Evolutionary conservation across 1,140 invertebrate genomes (phyloP), one percentile per base, ranked within the genome.

Genomic region (Saccostrea glomerata): DNA sequence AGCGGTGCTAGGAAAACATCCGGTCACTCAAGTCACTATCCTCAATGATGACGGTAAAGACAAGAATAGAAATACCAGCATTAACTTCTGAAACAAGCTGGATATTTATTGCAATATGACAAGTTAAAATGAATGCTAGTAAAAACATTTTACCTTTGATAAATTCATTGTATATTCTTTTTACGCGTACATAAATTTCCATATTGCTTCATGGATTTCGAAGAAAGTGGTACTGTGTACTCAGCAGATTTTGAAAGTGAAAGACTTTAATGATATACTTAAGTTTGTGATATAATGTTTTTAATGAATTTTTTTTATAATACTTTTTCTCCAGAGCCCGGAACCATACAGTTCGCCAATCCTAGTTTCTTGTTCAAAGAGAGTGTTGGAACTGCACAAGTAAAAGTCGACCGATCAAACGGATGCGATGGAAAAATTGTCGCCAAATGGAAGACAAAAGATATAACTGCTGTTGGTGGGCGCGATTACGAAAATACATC

Each of bases 21-120:
- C 95, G 47, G 96, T 97, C 88, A 96, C 96, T 95, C 96, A 96
- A 94, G 95, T 97, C 82, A 96, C 96, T 15, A 97, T 97, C 89
- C 94, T 97, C 6, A 96, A 97, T 91, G 96, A 97, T 91, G 96
- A 97, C 92, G 95, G 96, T 96, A 94, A 94, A 94, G 88, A 63
- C 17, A 77, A 63, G 15, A 63, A n/a, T n/a, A 6, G 58, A 63
- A 63, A 63, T 20, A 20, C 6, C 15, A 4, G 4, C 3, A 60
- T 60, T 63, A 5, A n/a, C 58, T 63, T 63, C 58, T 63, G n/a
- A 63, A 17, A n/a, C 15, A 63, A 63, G 15, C 58, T 47, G 47
- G 47, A 36, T 36, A 36, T 36, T 36, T 36, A 36, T 36, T 36
- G 30, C 30, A 36, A 2, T 36, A 36, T 36, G 30, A 7, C 47